Base-by-base conservation (phyloP, 2,113 vertebrate species). In the Calyptommatus sinebrachiatus region DNA sequence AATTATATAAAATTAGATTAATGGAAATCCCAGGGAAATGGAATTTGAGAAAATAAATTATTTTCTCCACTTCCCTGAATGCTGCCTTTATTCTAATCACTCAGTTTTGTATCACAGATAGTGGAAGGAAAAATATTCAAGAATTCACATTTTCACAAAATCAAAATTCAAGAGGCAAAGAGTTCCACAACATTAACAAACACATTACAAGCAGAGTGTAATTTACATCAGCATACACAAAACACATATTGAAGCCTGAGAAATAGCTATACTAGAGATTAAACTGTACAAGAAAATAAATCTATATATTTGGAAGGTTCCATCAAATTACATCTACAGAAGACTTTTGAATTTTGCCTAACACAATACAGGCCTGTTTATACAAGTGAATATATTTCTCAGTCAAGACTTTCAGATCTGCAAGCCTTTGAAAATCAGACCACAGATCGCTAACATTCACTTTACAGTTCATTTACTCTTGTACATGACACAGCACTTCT, bases 371-470 rank as follows among this genome's bases (percentile, higher is more conserved):
- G 41, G 28, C 68, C 46, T 77, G 21, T 77, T 77, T 77, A n/a
- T 16, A 82, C 60, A 45, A 20, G 31, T 82, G 57, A 63, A 77
- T 71, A 50, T 76, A 84, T 80, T 83, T 50, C 76, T 63, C 46
- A n/a, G 60, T 79, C 81, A 80, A 57, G 75, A 86, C 69, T 85
- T 88, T 89, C 60, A 77, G 53, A 83, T 70, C 11, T 84, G 81
- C 22, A 78, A 0, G 0, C 63, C 73, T 0, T 78, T 45, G 18
- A 81, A 76, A 81, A 79, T 61, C 73, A 76, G 73, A 41, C 65
- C 50, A 76, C 66, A 81, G 73, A 81, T 81, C 73, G 75, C 35
- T 76, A 76, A 77, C 80, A 82, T 76, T 71, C 74, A 71, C 68
- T 77, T 82, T 66, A 82, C 78, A 79, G 78, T 63, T 79, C 70